Conservation (phyloP, 1,140 invertebrate genomes). For the Caenorhabditis elegans region WBcel235 BX284604.4:8311001-8311500, state of each 20-base stretch:
- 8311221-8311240: constrained; percentile 27
- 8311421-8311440: constrained; percentile 50
- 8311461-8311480: constrained; percentile 3
- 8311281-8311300: constrained; percentile 62
- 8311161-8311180: constrained; percentile 53
- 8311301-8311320: constrained; percentile 61
- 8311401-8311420: constrained; percentile 47
- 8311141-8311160: constrained; percentile 59
- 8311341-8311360: constrained; percentile 46
- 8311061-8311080: constrained; percentile 48
- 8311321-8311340: constrained; percentile 55
- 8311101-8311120: constrained; percentile 41
- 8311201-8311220: constrained; percentile 39
- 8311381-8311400: constrained; percentile 26
- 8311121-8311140: constrained; percentile 51
- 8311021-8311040: constrained; percentile 43
- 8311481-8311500: constrained; percentile 34
- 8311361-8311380: constrained; percentile 42
- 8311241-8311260: constrained; percentile 53
- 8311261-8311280: constrained; percentile 54
- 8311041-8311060: constrained; percentile 43
- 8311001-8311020: constrained; percentile 47
- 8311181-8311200: constrained; percentile 41
- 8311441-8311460: constrained; percentile 51
- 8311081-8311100: constrained; percentile 31